Evolutionary conservation across 2,888 invertebrate genomes (phyloP).

Genomic region (Hypena proboscidalis): DNA sequence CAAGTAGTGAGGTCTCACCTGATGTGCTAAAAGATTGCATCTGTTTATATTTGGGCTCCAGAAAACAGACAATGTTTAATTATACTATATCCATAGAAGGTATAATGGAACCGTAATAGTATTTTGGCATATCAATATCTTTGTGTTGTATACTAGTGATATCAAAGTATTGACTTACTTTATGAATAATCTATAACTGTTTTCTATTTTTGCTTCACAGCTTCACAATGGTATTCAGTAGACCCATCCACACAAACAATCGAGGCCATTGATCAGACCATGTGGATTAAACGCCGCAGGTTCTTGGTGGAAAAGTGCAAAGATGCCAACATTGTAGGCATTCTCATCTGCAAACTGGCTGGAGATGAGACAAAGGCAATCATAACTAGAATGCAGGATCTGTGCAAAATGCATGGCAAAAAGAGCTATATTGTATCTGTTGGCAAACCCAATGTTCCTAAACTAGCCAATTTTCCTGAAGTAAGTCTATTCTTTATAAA

Average conservation of each 20-base stretch:
- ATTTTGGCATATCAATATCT: too few species aligned
- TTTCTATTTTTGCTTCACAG: conserved; percentile 49
- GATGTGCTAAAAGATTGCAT: conserved; percentile 77
- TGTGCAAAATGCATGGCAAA: conserved; percentile 91
- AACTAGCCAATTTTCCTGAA: conserved; percentile 97
- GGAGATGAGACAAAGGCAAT: conserved; percentile 91
- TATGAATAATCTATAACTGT: neutral
- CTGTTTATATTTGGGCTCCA: conserved; percentile 88
- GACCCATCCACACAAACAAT: conserved; percentile 74
- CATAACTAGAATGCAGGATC: conserved; percentile 89
- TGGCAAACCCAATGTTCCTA: conserved; percentile 97
- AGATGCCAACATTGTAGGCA: conserved; percentile 94
- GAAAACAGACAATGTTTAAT: conserved; percentile 87
- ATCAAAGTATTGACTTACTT: too few species aligned
- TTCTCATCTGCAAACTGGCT: conserved; percentile 96
- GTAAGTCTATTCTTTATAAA: conserved; percentile 62
- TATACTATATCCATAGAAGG: conserved; percentile 84
- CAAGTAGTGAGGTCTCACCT: conserved; percentile 46
- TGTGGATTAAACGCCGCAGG: conserved; percentile 91
- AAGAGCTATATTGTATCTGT: conserved; percentile 96
- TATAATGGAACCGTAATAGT: too few species aligned
- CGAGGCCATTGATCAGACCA: conserved; percentile 68
- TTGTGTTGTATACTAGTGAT: too few species aligned
- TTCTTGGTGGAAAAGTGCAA: conserved; percentile 96
- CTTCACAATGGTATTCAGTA: conserved; percentile 84